Conservation (phyloP, 2,888 invertebrate genomes). For the Clepsis dumicolana region DNA sequence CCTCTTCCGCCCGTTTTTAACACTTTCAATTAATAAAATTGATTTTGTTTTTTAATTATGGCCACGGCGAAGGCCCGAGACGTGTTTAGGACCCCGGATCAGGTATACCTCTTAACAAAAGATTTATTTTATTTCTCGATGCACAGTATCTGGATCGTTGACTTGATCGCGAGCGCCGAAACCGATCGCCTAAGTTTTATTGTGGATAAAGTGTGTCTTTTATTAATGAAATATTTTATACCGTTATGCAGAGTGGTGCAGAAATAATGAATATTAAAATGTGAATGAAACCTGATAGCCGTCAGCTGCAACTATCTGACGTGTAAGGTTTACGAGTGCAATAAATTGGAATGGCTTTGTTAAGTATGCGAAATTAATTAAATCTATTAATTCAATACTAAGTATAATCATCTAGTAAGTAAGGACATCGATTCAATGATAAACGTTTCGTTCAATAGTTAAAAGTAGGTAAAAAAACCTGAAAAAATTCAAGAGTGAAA, state of each 20-base stretch:
- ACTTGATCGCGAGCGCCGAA: conserved; percentile 62
- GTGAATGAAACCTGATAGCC: conserved; percentile 22
- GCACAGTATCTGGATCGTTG: conserved; percentile 73
- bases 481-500: too few species aligned
- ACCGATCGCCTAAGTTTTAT: conserved; percentile 69
- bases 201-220: conserved; percentile 69
- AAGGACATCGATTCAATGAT: too few species aligned
- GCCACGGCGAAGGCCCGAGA: conserved; percentile 77
- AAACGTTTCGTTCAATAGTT: too few species aligned
- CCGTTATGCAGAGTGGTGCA: conserved; percentile 32
- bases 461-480: too few species aligned
- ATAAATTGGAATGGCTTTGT: conserved; percentile 5
- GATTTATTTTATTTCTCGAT: conserved; percentile 84
- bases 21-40: conserved; percentile 87
- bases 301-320: conserved; percentile 35
- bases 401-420: background rate
- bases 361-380: conserved; percentile 3
- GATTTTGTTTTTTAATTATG: conserved; percentile 86
- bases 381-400: background rate
- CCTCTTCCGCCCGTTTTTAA: conserved; percentile 85
- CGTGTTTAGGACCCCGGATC: conserved; percentile 77
- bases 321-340: background rate
- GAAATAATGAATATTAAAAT: conserved; percentile 30
- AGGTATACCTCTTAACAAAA: conserved; percentile 79
- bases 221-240: conserved; percentile 49